Evolutionary conservation across 2,797 vertebrate genomes (phyloP), one percentile per base, ranked within the genome.

Genomic region (Phaenicophaeus curvirostris): DNA sequence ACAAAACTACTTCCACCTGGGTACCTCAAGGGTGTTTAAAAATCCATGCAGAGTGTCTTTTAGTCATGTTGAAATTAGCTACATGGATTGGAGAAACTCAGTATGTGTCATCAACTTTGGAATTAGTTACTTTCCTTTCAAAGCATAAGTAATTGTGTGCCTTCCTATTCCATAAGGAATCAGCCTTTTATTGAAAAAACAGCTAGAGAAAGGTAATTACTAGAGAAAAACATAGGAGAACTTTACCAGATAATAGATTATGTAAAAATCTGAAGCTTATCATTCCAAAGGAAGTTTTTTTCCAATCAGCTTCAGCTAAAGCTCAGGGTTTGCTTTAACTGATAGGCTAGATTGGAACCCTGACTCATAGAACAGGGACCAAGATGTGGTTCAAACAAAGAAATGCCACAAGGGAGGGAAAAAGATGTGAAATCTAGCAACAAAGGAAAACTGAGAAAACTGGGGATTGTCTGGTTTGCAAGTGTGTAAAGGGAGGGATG

Each of bases 171-270:
- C 90, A 80, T 55, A 58, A 33, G 81, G 90, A 74, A 84, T 0
- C 1, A 88, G 55, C 7, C 41, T 73, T 86, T 91, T 77, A 66
- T 27, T 80, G 81, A 76, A 86, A 59, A 12, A 89, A 76, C 37
- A 77, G 85, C 57, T 42, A 83, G 16, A 80, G 61, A 69, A 82
- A 91, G 61, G 61, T 81, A 93, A 91, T 94, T 74, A 87, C 55
- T 61, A 55, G 31, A 46, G 18, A 51, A 80, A 85, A 86, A 59
- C 35, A 67, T 6, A 46, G 27, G 33, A 78, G 46, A 68, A 57
- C 66, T 62, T 54, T 11, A 79, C 33, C 19, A 77, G 59, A 33
- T 54, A 85, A 53, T 6, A 90, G 44, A 37, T 33, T 61, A 57
- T 20, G 37, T 30, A 51, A 93, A 76, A 84, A 35, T 14, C 31